phyloP scores from a whole-genome alignment of 2,113 vertebrate species.

The Nothoprocta pentlandii region DNA sequence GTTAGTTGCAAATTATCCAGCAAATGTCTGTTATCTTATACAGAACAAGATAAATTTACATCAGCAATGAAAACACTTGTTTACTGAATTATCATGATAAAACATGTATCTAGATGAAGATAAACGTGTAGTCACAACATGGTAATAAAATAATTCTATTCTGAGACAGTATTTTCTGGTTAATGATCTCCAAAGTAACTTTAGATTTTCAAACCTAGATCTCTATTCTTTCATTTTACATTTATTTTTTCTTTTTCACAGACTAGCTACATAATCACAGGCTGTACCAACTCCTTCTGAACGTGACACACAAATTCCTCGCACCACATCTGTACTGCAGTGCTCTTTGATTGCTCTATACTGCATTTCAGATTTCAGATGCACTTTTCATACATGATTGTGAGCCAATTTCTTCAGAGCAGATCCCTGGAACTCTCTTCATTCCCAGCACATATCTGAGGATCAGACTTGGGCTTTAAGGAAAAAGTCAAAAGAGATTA shows the following conservation, averaged over 20 bases:
- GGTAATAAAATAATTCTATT: neutral
- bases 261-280: neutral
- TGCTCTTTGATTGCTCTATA: neutral
- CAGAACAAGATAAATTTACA: neutral
- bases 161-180: neutral
- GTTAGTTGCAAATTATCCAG: conserved; percentile 26
- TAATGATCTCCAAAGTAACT: neutral
- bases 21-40: neutral
- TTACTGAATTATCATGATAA: conserved; percentile 23
- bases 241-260: neutral
- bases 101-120: conserved; percentile 35
- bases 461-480: neutral
- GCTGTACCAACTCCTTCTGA: neutral
- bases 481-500: neutral
- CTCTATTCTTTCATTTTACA: neutral
- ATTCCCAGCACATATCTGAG: neutral
- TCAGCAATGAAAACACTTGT: conserved; percentile 46
- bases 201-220: neutral
- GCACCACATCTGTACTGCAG: neutral
- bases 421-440: neutral
- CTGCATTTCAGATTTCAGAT: neutral
- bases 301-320: neutral
- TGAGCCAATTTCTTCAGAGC: neutral
- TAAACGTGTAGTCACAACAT: neutral
- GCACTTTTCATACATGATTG: neutral